phyloP scores from a whole-genome alignment of 2,888 invertebrate species.

The Mimas tiliae region DNA sequence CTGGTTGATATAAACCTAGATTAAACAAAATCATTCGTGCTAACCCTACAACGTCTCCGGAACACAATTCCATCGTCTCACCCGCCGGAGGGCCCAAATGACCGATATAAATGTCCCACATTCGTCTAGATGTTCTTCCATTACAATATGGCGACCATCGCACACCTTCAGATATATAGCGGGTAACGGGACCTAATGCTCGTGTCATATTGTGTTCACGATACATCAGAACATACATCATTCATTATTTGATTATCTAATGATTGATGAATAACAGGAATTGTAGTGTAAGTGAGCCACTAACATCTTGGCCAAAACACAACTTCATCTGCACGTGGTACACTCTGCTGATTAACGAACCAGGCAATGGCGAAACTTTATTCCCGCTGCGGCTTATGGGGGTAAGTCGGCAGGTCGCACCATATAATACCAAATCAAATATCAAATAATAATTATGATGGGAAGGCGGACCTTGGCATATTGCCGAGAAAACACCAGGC shows the following conservation, averaged over 20 bases:
- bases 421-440: no score
- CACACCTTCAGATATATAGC: constrained; percentile 29
- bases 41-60: constrained; percentile 7
- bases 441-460: no score
- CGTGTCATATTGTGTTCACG: constrained; percentile 10
- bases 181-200: constrained; percentile 22
- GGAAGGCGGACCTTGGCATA: no score
- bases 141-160: constrained; percentile 51
- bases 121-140: constrained; percentile 62
- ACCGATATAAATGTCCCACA: constrained; percentile 63
- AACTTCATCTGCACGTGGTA: no score
- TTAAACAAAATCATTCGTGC: background rate
- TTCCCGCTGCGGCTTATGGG: no score
- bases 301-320: no score
- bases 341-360: no score
- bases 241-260: background rate
- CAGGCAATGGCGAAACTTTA: no score
- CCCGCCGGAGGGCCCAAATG: constrained; percentile 41
- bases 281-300: no score
- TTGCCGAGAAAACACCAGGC: no score
- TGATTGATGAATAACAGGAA: background rate
- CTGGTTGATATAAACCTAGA: no score
- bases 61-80: constrained; percentile 1
- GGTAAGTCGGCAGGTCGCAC: no score
- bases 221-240: background rate